A percentile compares a stretch with the other conserved stretches of the same genome.
These are phyloP conservation scores for Acanthosepion lycidas DNA, from an alignment of 2,888 invertebrate genomes.

Conservation along the genomic window DNA sequence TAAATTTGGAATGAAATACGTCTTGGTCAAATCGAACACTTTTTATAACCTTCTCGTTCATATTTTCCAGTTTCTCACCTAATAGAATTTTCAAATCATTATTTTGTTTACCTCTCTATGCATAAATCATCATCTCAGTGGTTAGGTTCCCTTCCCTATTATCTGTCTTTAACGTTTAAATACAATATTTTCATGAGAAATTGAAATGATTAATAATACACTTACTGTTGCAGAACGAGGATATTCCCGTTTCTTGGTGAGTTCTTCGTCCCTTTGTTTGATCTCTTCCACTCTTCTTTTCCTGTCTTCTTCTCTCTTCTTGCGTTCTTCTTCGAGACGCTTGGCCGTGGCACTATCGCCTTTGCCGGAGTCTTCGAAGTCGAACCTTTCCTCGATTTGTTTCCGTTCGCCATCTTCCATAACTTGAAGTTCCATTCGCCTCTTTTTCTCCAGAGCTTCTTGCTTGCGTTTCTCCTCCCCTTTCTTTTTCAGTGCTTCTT, in stretches of 20 bases:
- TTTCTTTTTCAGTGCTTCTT: constrained; percentile 34
- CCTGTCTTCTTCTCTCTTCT: constrained; percentile 34
- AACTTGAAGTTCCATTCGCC: constrained; percentile 43
- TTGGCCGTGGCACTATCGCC: background rate
- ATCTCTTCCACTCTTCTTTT: background rate
- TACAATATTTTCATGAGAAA: too few relatives aligned
- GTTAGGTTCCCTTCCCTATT: too few relatives aligned
- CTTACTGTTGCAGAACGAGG: background rate
- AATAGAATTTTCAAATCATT: too few relatives aligned
- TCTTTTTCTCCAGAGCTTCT: background rate
- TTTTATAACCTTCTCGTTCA: too few relatives aligned
- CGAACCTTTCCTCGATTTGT: constrained; percentile 33
- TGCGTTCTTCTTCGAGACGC: constrained; percentile 38
- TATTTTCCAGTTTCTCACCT: too few relatives aligned
- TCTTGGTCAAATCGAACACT: too few relatives aligned
- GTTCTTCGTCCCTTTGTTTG: background rate
- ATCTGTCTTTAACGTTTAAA: too few relatives aligned
- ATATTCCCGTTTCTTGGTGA: background rate
- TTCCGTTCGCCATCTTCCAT: constrained; percentile 42
- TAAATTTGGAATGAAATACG: too few relatives aligned
- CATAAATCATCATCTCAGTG: too few relatives aligned
- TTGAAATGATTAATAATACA: too few relatives aligned
- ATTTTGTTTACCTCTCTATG: too few relatives aligned
- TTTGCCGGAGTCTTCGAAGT: constrained; percentile 35
- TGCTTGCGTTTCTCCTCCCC: constrained; percentile 38